A percentile compares a stretch with the other conserved stretches of the same genome.
Conservation (phyloP, 2,797 vertebrate genomes). For the Sebastolobus alascanus region DNA sequence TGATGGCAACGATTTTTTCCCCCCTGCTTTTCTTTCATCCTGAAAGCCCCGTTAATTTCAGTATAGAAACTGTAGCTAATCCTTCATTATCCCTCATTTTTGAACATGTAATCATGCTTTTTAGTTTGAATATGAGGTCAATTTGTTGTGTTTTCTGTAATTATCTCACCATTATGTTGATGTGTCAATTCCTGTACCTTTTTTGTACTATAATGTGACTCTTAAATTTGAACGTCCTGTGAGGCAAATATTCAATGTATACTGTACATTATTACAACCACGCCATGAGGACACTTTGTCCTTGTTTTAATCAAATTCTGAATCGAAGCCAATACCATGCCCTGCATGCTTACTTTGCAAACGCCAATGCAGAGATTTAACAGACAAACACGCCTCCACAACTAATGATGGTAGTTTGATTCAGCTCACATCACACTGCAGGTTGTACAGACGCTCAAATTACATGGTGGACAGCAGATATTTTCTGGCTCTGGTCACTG, state of each 20-base stretch:
- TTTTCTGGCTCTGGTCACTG: conserved; percentile 42
- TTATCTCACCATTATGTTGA: background rate
- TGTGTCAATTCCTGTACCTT: background rate
- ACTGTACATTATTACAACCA: conserved; percentile 13
- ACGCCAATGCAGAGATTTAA: conserved; percentile 44
- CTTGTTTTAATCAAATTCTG: conserved; percentile 53
- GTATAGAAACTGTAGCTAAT: conserved; percentile 55
- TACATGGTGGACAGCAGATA: conserved; percentile 54
- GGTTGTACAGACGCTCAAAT: conserved; percentile 54
- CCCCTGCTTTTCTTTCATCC: conserved; percentile 49
- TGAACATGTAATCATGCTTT: conserved; percentile 23
- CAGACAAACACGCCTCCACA: conserved; percentile 44
- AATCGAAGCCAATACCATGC: conserved; percentile 21
- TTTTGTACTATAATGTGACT: conserved; percentile 5
- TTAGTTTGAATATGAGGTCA: conserved; percentile 13
- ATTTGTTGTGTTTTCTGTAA: conserved; percentile 27
- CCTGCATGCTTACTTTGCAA: conserved; percentile 47
- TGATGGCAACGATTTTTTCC: conserved; percentile 39
- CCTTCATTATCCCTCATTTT: conserved; percentile 43
- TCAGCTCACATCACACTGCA: conserved; percentile 75
- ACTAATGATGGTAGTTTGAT: conserved; percentile 70
- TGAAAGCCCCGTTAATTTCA: conserved; percentile 51
- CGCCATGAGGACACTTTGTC: conserved; percentile 42
- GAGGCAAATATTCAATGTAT: conserved; percentile 17
- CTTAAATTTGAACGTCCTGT: background rate